A percentile compares a stretch with the other conserved stretches of the same genome.
phyloP scores from a whole-genome alignment of 2,888 invertebrate species.

The Vandiemenella viatica region DNA sequence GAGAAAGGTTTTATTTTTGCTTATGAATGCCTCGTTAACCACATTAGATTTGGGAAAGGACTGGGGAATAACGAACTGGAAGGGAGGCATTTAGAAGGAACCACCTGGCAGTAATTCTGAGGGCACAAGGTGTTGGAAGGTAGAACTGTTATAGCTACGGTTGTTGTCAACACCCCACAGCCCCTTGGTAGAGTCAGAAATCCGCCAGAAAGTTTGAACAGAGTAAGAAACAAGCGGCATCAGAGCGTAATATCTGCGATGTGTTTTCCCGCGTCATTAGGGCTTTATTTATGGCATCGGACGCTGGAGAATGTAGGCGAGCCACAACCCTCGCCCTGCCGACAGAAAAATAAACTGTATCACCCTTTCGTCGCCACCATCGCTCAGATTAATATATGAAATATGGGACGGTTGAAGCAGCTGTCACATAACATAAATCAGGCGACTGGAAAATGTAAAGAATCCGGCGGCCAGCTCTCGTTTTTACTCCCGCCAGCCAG shows the following conservation, averaged over 20 bases:
- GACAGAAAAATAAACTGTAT: neutral
- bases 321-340: neutral
- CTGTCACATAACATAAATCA: constrained; percentile 15
- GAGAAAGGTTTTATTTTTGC: too few species aligned
- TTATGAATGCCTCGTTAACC: too few species aligned
- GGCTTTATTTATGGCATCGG: neutral
- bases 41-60: too few species aligned
- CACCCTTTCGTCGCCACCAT: constrained; percentile 8
- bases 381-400: constrained; percentile 14
- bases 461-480: neutral
- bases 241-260: neutral
- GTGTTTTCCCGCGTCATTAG: neutral
- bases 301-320: neutral
- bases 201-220: too few species aligned
- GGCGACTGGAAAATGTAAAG: constrained; percentile 2
- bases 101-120: too few species aligned
- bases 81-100: too few species aligned
- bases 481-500: neutral
- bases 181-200: too few species aligned
- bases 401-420: constrained; percentile 13
- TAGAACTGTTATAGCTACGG: too few species aligned
- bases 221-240: too few species aligned
- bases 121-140: too few species aligned
- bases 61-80: too few species aligned
- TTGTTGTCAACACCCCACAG: too few species aligned